Evolutionary conservation across 2,113 vertebrate species (phyloP).

Genomic region (Addax nasomaculatus): DNA sequence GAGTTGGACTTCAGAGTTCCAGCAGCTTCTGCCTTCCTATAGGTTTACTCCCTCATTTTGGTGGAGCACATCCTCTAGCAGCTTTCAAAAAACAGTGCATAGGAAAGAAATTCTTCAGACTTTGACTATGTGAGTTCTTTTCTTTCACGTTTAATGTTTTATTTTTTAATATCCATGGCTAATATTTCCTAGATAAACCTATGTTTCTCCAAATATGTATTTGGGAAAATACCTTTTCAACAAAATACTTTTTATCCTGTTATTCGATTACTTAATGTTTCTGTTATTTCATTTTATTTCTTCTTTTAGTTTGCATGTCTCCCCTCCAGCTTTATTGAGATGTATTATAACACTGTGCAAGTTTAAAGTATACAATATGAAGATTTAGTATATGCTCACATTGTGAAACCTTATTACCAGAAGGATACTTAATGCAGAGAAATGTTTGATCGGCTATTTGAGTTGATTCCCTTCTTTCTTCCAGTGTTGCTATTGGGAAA

Average conservation of each 20-base stretch:
- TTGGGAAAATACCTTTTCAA: background rate
- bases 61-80: background rate
- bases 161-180: background rate
- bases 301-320: background rate
- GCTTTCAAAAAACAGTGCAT: background rate
- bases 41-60: background rate
- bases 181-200: background rate
- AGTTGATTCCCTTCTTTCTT: background rate
- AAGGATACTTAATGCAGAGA: background rate
- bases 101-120: background rate
- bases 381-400: background rate
- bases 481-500: background rate
- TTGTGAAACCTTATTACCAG: background rate
- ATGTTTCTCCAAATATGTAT: background rate
- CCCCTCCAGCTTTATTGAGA: background rate
- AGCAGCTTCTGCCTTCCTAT: background rate
- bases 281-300: constrained; percentile 36
- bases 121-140: background rate
- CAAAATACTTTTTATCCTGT: constrained; percentile 23
- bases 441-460: background rate
- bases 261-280: constrained; percentile 15
- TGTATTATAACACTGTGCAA: background rate
- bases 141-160: background rate
- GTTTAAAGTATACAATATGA: background rate
- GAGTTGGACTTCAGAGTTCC: background rate